Conservation (phyloP, 2,797 vertebrate genomes). For the Potorous gilbertii region DNA sequence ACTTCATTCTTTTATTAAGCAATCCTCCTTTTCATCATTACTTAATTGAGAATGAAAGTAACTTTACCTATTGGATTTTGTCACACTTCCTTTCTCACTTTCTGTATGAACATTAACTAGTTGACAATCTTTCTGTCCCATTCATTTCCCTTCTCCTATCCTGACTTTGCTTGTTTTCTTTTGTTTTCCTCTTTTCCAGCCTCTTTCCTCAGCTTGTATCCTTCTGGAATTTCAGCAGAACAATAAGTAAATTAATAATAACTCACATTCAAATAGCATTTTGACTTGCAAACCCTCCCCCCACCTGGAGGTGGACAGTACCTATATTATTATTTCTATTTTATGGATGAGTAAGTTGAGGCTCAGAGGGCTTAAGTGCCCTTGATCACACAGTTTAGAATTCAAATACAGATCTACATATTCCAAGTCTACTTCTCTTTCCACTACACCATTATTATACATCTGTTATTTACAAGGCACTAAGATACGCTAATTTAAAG, state of each 20-base stretch:
- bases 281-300: neutral
- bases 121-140: neutral
- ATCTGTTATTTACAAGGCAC: neutral
- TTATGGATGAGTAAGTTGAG: neutral
- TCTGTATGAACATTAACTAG: neutral
- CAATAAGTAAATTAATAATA: neutral
- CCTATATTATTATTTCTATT: neutral
- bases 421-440: neutral
- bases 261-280: neutral
- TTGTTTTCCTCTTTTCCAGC: neutral
- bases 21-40: neutral
- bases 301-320: too few relatives aligned
- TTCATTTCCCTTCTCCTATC: neutral
- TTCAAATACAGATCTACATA: neutral
- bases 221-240: neutral
- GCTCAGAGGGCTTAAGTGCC: neutral
- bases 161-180: neutral
- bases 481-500: neutral
- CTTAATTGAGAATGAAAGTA: neutral
- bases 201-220: neutral
- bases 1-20: neutral
- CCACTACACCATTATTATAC: neutral
- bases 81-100: neutral
- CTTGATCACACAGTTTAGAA: neutral
- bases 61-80: neutral